phyloP scores from a whole-genome alignment of 1,140 invertebrate species.

The Sarcophaga peregrina region DNA sequence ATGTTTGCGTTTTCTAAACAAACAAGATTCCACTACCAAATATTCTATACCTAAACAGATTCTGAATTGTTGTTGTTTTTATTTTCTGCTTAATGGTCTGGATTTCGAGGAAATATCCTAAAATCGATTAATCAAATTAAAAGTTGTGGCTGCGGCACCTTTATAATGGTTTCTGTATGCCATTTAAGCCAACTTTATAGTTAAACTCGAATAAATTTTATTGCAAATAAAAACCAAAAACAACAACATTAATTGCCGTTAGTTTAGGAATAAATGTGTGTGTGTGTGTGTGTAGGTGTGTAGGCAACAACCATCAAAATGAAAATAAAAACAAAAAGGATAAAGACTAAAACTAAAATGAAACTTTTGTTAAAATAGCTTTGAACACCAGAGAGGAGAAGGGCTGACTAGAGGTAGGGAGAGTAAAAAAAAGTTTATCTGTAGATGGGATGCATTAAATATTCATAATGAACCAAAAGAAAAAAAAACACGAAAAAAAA shows the following conservation, averaged over 20 bases:
- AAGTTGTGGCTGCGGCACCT: background rate
- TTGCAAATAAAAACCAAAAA: background rate
- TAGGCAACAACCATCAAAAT: too few relatives aligned
- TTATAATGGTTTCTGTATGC: too few relatives aligned
- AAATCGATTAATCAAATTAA: conserved; percentile 16
- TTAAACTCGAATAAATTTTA: conserved; percentile 9
- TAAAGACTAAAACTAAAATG: too few relatives aligned
- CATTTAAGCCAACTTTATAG: background rate
- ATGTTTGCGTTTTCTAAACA: too few relatives aligned
- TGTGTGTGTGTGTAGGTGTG: too few relatives aligned
- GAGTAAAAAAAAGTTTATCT: background rate
- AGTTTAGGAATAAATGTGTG: too few relatives aligned
- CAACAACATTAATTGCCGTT: background rate
- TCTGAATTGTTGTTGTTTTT: too few relatives aligned
- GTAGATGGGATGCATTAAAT: background rate
- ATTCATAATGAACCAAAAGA: background rate
- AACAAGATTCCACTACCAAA: too few relatives aligned
- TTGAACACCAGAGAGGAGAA: background rate
- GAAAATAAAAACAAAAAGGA: too few relatives aligned
- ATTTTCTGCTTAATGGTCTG: too few relatives aligned
- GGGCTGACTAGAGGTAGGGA: background rate
- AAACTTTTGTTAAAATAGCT: background rate
- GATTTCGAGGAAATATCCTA: background rate
- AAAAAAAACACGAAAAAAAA: background rate
- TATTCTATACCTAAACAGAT: too few relatives aligned